A percentile compares a stretch with the other conserved stretches of the same genome.
Evolutionary conservation across 2,797 vertebrate genomes (phyloP).

Genomic region (Gymnothorax javanicus): DNA sequence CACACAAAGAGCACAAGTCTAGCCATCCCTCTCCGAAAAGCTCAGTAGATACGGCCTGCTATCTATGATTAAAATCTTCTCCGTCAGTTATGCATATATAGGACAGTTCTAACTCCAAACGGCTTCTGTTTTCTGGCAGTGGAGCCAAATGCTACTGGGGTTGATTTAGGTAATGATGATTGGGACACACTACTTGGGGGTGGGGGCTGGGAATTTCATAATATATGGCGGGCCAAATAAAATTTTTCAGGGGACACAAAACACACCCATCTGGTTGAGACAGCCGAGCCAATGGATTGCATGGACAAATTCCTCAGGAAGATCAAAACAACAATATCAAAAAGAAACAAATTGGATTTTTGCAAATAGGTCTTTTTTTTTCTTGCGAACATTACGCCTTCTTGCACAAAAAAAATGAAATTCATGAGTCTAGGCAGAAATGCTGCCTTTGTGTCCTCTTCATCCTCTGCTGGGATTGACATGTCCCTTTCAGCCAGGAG

Average conservation of each 20-base stretch:
- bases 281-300: constrained; percentile 48
- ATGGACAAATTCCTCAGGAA: constrained; percentile 56
- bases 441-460: constrained; percentile 55
- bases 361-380: constrained; percentile 35
- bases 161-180: too few relatives aligned
- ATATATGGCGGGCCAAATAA: too few relatives aligned
- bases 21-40: constrained; percentile 40
- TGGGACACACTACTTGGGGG: too few relatives aligned
- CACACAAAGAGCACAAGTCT: constrained; percentile 33
- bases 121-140: constrained; percentile 24
- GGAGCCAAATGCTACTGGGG: too few relatives aligned
- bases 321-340: constrained; percentile 48
- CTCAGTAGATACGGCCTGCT: constrained; percentile 46
- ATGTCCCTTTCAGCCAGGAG: constrained; percentile 65
- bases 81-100: constrained; percentile 53
- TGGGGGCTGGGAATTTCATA: too few relatives aligned
- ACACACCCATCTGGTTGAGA: not conserved
- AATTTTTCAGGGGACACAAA: too few relatives aligned
- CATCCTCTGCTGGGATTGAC: constrained; percentile 59
- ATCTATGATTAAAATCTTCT: constrained; percentile 65
- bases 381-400: constrained; percentile 34
- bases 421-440: constrained; percentile 66
- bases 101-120: constrained; percentile 44
- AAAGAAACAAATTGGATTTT: constrained; percentile 42
- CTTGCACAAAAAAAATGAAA: constrained; percentile 60